These are phyloP conservation scores for Drosophila arawakana DNA, from an alignment of 1,140 invertebrate genomes.

Conservation along the genomic window DNA sequence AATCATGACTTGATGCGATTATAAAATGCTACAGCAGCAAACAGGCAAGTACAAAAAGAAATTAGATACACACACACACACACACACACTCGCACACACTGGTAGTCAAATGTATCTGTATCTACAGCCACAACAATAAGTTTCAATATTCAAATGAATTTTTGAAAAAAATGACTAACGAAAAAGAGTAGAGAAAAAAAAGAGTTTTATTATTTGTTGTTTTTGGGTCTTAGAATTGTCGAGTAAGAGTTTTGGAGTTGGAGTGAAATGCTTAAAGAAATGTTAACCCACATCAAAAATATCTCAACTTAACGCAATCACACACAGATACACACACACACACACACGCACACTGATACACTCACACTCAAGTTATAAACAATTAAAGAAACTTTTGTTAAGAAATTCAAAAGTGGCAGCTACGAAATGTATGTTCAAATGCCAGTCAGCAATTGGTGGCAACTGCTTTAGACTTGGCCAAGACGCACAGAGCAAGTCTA, in stretches of 20 bases:
- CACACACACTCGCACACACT: neutral
- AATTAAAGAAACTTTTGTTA: constrained; percentile 51
- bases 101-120: constrained; percentile 36
- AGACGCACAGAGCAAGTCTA: neutral
- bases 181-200: constrained; percentile 38
- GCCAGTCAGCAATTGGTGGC: constrained; percentile 52
- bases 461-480: constrained; percentile 31
- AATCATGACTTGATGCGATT: constrained; percentile 83
- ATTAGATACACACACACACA: constrained; percentile 72
- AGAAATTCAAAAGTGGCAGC: constrained; percentile 61
- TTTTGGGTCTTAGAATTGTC: constrained; percentile 68
- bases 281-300: constrained; percentile 72
- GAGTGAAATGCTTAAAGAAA: constrained; percentile 62
- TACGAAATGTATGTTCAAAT: constrained; percentile 51
- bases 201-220: constrained; percentile 1
- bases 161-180: constrained; percentile 73
- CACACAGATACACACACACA: constrained; percentile 29
- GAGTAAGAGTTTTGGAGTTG: constrained; percentile 46
- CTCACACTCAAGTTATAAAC: constrained; percentile 53
- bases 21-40: constrained; percentile 65
- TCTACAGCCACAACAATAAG: constrained; percentile 52
- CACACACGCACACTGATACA: neutral
- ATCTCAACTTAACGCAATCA: constrained; percentile 47
- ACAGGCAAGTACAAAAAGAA: constrained; percentile 65
- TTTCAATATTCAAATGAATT: constrained; percentile 79